Evolutionary conservation across 2,797 vertebrate genomes (phyloP).

Genomic region (Spondyliosoma cantharus): DNA sequence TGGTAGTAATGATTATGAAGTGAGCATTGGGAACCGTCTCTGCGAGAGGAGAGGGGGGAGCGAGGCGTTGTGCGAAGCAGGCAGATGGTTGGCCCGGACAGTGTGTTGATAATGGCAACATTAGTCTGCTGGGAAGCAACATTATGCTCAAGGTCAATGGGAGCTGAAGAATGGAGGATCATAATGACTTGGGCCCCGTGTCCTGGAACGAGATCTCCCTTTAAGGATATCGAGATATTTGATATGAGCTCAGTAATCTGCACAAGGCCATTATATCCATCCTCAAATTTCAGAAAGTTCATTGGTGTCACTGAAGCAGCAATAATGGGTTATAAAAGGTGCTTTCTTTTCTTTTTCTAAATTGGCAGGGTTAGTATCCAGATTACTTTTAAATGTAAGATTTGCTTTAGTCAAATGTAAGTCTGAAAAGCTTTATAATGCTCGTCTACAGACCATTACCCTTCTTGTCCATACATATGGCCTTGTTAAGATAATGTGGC

Average conservation of each 20-base stretch:
- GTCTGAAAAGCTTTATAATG: slow-evolving; percentile 25
- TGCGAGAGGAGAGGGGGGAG: slow-evolving; percentile 46
- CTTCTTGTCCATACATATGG: slow-evolving; percentile 11
- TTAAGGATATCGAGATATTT: slow-evolving; percentile 65
- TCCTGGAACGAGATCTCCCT: slow-evolving; percentile 69
- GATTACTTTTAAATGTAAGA: slow-evolving; percentile 23
- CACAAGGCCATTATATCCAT: slow-evolving; percentile 47
- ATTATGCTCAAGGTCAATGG: slow-evolving; percentile 83
- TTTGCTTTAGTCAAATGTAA: slow-evolving; percentile 23
- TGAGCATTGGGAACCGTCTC: slow-evolving; percentile 69
- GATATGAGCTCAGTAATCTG: slow-evolving; percentile 57
- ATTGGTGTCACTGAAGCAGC: slow-evolving; percentile 54
- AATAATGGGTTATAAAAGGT: slow-evolving; percentile 57
- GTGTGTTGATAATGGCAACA: slow-evolving; percentile 79
- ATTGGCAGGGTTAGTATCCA: slow-evolving; percentile 22
- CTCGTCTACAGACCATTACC: slow-evolving; percentile 25
- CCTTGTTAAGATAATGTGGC: slow-evolving; percentile 13
- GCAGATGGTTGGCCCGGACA: slow-evolving; percentile 81
- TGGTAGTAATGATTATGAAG: slow-evolving; percentile 81
- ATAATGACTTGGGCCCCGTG: slow-evolving; percentile 65
- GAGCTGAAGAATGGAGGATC: slow-evolving; percentile 73
- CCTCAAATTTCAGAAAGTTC: slow-evolving; percentile 54
- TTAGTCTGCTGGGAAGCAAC: slow-evolving; percentile 81
- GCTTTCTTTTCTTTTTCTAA: slow-evolving; percentile 42
- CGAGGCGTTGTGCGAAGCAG: slow-evolving; percentile 58